Evolutionary conservation across 2,113 vertebrate genomes (phyloP).

Genomic region (Silurus glanis): DNA sequence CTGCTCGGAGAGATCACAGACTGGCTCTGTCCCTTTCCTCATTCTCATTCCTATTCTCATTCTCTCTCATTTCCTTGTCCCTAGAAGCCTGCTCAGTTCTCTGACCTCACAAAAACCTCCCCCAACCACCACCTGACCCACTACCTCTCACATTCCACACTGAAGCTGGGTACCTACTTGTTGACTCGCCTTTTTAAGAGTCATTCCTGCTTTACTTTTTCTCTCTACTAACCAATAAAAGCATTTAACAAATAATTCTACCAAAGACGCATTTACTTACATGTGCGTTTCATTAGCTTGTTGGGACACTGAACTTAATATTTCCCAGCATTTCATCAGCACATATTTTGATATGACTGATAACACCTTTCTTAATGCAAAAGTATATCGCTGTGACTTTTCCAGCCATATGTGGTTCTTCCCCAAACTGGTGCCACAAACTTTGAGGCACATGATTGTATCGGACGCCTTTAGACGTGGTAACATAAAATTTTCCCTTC

Average conservation of each 20-base stretch:
- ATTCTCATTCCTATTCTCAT: slow-evolving; percentile 29
- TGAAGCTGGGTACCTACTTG: background rate
- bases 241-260: background rate
- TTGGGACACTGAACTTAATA: background rate
- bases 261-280: background rate
- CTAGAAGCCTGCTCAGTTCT: slow-evolving; percentile 7
- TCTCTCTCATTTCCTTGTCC: slow-evolving; percentile 21
- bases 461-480: too few species aligned
- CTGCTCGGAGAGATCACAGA: slow-evolving; percentile 72
- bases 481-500: too few species aligned
- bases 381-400: background rate
- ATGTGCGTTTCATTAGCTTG: background rate
- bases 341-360: background rate
- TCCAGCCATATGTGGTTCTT: too few species aligned
- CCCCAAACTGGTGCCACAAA: too few species aligned
- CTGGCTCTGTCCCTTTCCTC: slow-evolving; percentile 63
- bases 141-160: slow-evolving; percentile 38
- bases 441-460: too few species aligned
- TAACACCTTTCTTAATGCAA: background rate
- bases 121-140: slow-evolving; percentile 33
- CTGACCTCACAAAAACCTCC: slow-evolving; percentile 34
- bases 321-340: background rate
- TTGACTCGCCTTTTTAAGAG: slow-evolving; percentile 7
- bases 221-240: background rate
- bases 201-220: background rate